Conservation (phyloP, 2,797 vertebrate species). For the Chelidonichthys spinosus region DNA sequence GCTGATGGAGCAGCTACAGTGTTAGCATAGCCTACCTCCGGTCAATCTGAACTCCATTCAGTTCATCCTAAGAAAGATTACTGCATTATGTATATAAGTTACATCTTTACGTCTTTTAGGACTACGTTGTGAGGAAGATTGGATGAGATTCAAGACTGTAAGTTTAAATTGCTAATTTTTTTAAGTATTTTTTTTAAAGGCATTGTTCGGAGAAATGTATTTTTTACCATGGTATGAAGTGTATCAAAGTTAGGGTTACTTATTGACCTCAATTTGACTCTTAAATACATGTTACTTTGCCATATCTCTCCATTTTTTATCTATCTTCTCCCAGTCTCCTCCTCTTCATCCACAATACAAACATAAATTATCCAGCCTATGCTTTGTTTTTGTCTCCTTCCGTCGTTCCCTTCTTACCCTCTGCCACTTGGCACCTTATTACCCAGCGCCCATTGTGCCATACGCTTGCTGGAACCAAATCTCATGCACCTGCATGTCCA, state of each 20-base stretch:
- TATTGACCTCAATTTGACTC: neutral
- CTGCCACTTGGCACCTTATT: constrained; percentile 38
- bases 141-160: neutral
- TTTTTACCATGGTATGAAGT: neutral
- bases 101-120: neutral
- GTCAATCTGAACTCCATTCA: no score
- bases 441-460: constrained; percentile 16
- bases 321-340: neutral
- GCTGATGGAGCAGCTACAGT: no score
- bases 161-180: neutral
- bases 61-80: neutral
- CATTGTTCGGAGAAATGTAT: neutral
- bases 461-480: constrained; percentile 53
- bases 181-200: neutral
- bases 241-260: neutral
- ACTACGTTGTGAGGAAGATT: neutral
- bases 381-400: constrained; percentile 33
- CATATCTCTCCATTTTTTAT: neutral
- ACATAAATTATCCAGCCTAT: constrained; percentile 21
- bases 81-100: neutral
- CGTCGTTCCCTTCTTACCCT: constrained; percentile 42
- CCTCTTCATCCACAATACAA: constrained; percentile 18
- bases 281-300: no score
- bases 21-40: no score
- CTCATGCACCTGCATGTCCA: constrained; percentile 62